A percentile compares a stretch with the other conserved stretches of the same genome.
phyloP scores from a whole-genome alignment of 2,888 invertebrate species.

The Nycteola revayana region DNA sequence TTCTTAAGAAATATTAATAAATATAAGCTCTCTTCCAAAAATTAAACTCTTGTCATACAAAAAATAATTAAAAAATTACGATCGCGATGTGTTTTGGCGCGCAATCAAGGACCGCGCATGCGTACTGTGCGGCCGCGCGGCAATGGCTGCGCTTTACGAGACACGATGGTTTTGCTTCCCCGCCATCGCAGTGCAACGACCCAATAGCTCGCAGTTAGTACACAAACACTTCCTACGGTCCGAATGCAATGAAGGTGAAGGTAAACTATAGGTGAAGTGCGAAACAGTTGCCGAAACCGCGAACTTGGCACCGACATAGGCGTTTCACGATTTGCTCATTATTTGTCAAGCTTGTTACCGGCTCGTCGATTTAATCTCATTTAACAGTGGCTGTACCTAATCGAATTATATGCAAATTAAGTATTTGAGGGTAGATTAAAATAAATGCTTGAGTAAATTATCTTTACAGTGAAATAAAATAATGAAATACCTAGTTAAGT shows the following conservation, averaged over 20 bases:
- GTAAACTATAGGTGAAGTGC: conserved; percentile 49
- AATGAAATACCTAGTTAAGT: too few species aligned
- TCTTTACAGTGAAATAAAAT: too few species aligned
- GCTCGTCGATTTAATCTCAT: too few species aligned
- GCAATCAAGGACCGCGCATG: conserved; percentile 58
- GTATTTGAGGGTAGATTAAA: conserved; percentile 14
- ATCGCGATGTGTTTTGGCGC: conserved; percentile 42
- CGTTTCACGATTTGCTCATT: conserved; percentile 29
- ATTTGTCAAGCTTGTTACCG: conserved; percentile 17
- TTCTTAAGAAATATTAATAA: conserved; percentile 14
- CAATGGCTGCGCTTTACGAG: conserved; percentile 58
- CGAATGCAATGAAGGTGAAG: conserved; percentile 57
- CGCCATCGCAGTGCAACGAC: conserved; percentile 58
- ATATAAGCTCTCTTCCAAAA: conserved; percentile 1
- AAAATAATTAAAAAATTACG: conserved; percentile 25
- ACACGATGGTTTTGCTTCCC: conserved; percentile 68
- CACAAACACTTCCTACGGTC: conserved; percentile 36
- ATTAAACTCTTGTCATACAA: conserved; percentile 23
- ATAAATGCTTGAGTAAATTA: too few species aligned
- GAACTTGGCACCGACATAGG: conserved; percentile 23
- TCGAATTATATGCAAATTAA: not conserved
- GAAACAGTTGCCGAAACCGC: conserved; percentile 45
- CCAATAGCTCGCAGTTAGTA: conserved; percentile 32
- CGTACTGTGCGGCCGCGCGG: conserved; percentile 56
- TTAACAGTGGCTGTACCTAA: too few species aligned